Base-by-base conservation (phyloP, 2,113 vertebrate species). In the Paralichthys olivaceus region DNA sequence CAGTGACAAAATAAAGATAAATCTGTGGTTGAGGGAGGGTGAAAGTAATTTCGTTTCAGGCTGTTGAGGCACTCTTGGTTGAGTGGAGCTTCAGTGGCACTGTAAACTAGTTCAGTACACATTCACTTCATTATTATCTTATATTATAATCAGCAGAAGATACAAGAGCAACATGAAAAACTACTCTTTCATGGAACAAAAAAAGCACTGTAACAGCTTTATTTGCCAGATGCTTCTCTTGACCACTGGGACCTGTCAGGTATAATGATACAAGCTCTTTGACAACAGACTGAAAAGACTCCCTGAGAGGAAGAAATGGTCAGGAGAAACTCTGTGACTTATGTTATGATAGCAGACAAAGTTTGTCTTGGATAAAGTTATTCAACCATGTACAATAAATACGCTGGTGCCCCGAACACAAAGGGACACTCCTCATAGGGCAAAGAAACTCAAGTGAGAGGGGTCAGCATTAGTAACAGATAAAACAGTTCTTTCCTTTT, bases 51-150 rank as follows among this genome's bases (percentile, higher is more conserved):
- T 80, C 11, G 55, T 66, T 86, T 88, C 86, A 84, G 84, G 83
- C 83, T 85, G 58, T 72, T 85, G 89, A 88, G 84, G 90, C 86
- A 90, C 85, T 86, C 88, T 72, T 80, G 80, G 75, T 90, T 83
- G 84, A 90, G 86, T 79, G 87, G 89, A 84, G 79, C 78, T 86
- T 86, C 77, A 81, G 85, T 83, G 80, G 85, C 85, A 88, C 72
- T 75, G 86, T 92, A 85, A 90, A 90, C 87, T 86, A 89, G 32
- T 66, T 77, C 63, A 77, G 84, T 76, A 84, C 61, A 89, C 86
- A 88, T 84, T 91, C 83, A 84, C 53, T 79, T 89, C 72, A 80
- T 73, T 63, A 59, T 64, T 58, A 51, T 77, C 75, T 85, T 63
- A 65, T 71, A 29, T 8, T 45, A 12, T 17, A 45, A 45, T 45